phyloP scores from a whole-genome alignment of 2,888 invertebrate genomes.

The Chalcosyrphus nemorum region DNA sequence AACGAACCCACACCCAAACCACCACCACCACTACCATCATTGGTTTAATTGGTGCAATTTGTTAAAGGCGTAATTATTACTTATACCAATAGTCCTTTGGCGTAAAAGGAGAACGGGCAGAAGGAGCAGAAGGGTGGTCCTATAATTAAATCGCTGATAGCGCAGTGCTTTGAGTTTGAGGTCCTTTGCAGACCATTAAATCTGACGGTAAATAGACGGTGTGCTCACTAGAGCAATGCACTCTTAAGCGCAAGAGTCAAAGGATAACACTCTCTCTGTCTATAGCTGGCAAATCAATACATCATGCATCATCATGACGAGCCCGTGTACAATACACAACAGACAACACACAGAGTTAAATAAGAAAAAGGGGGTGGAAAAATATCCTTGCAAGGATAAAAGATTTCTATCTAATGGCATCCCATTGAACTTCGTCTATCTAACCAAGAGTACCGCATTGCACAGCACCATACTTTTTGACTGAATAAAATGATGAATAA shows the following conservation, averaged over 20 bases:
- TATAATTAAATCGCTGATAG: conserved; percentile 47
- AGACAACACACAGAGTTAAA: conserved; percentile 5
- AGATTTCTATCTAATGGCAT: conserved; percentile 67
- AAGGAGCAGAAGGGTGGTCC: conserved; percentile 9
- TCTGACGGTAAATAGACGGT: not conserved
- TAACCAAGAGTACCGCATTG: conserved; percentile 16
- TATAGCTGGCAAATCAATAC: conserved; percentile 68
- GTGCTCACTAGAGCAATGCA: conserved; percentile 26
- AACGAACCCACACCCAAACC: not conserved
- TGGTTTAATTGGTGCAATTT: conserved; percentile 70
- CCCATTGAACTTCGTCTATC: conserved; percentile 60
- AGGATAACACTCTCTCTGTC: conserved; percentile 47
- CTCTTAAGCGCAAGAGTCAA: conserved; percentile 21
- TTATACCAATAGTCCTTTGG: conserved; percentile 60
- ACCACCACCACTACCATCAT: conserved; percentile 12
- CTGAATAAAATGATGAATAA: conserved; percentile 71
- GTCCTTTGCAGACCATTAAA: conserved; percentile 15
- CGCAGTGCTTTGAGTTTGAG: not conserved
- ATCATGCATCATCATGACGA: conserved; percentile 41
- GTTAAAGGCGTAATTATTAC: conserved; percentile 73
- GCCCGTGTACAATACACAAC: not conserved
- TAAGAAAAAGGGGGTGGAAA: not conserved
- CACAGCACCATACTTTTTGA: conserved; percentile 47
- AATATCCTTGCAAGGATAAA: conserved; percentile 23
- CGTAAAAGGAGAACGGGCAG: not conserved